These are phyloP conservation scores for Phrynocephalus versicolor DNA, from an alignment of 2,113 vertebrate genomes.

Conservation along the genomic window DNA sequence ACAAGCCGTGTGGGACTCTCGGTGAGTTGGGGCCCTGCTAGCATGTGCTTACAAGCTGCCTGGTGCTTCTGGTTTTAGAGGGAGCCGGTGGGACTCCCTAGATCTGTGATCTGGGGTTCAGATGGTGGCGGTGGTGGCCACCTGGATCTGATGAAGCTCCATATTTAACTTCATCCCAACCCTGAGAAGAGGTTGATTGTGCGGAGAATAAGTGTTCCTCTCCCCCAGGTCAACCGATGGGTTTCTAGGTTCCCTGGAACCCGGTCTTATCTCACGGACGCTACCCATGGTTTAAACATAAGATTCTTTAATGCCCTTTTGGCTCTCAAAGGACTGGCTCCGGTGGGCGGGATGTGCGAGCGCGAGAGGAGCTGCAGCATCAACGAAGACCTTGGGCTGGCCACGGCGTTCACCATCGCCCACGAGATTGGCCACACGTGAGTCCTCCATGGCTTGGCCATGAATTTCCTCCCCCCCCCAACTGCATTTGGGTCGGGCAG, in stretches of 20 bases:
- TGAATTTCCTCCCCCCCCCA: too few species aligned
- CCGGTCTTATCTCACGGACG: too few species aligned
- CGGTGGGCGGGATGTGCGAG: slow-evolving; percentile 97
- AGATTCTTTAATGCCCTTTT: background rate
- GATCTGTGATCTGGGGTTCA: background rate
- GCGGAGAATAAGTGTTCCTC: too few species aligned
- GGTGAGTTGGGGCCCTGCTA: slow-evolving; percentile 72
- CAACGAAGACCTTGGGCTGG: slow-evolving; percentile 97
- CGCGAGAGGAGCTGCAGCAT: slow-evolving; percentile 97
- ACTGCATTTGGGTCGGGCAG: too few species aligned
- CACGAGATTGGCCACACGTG: slow-evolving; percentile 99
- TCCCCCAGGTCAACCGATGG: too few species aligned
- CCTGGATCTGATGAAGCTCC: too few species aligned
- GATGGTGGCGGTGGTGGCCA: too few species aligned
- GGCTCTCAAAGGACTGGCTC: slow-evolving; percentile 85
- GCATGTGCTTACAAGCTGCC: rapidly evolving
- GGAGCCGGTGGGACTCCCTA: background rate
- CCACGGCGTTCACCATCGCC: slow-evolving; percentile 97
- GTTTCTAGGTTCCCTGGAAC: too few species aligned
- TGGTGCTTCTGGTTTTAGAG: rapidly evolving
- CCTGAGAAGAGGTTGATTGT: too few species aligned
- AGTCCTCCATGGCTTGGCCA: too few species aligned
- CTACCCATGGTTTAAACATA: too few species aligned
- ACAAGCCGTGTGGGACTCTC: slow-evolving; percentile 96
- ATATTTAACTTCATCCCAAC: too few species aligned